A percentile compares a stretch with the other conserved stretches of the same genome.
Evolutionary conservation across 2,113 vertebrate species (phyloP).

Genomic region (Chrysochloris asiatica): DNA sequence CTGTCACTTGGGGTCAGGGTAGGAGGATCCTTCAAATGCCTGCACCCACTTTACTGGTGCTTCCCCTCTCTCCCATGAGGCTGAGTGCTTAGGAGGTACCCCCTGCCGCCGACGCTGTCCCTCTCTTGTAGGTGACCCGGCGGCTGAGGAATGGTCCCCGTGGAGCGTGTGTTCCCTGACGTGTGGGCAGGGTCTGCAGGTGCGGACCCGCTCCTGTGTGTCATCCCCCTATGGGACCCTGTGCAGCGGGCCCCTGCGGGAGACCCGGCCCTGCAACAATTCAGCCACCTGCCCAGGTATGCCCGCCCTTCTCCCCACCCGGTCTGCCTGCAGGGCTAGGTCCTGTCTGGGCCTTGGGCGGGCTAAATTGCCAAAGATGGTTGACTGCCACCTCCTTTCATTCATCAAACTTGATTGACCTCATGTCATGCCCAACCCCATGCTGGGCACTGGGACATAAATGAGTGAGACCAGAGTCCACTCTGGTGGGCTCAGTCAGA

Average conservation of each 20-base stretch:
- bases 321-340: slow-evolving; percentile 39
- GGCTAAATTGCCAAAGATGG: background rate
- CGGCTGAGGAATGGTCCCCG: slow-evolving; percentile 98
- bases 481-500: background rate
- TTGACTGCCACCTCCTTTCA: background rate
- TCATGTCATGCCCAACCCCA: background rate
- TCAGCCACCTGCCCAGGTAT: slow-evolving; percentile 95
- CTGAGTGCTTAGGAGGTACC: slow-evolving; percentile 43
- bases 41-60: background rate
- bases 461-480: background rate
- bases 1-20: slow-evolving; percentile 59
- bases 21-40: slow-evolving; percentile 40
- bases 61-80: background rate
- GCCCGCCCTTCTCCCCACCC: slow-evolving; percentile 45
- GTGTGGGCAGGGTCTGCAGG: slow-evolving; percentile 97
- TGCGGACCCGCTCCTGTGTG: slow-evolving; percentile 96
- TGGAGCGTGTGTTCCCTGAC: slow-evolving; percentile 99
- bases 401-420: slow-evolving; percentile 36
- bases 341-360: slow-evolving; percentile 17
- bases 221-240: slow-evolving; percentile 97
- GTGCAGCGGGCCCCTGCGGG: slow-evolving; percentile 96
- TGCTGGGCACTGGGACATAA: background rate
- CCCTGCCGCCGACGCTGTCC: slow-evolving; percentile 67
- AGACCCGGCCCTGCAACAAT: slow-evolving; percentile 97
- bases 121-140: slow-evolving; percentile 92